phyloP scores from a whole-genome alignment of 2,888 invertebrate genomes.

The Ormyrus rosae region DNA sequence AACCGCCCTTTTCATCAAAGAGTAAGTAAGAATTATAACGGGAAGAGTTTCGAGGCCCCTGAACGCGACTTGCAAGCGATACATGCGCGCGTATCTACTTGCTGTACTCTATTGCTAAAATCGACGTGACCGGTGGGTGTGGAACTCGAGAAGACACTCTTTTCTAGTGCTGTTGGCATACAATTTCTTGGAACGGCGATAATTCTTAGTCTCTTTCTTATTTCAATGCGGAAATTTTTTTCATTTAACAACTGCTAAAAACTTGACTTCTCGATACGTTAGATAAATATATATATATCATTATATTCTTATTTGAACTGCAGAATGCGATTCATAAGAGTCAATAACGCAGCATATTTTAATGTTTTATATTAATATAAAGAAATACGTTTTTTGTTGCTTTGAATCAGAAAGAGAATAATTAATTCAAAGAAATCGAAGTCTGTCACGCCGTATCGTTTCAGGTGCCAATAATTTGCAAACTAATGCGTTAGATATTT shows the following conservation, averaged over 20 bases:
- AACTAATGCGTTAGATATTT: slow-evolving; percentile 40
- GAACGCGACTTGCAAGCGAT: slow-evolving; percentile 28
- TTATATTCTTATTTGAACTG: background rate
- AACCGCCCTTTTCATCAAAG: slow-evolving; percentile 18
- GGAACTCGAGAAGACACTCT: slow-evolving; percentile 23
- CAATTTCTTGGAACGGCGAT: slow-evolving; percentile 3
- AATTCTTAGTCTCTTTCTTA: slow-evolving; percentile 16
- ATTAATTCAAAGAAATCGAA: slow-evolving; percentile 8
- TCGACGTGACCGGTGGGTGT: slow-evolving; percentile 45
- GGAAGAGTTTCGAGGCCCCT: slow-evolving; percentile 20
- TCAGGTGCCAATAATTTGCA: slow-evolving; percentile 49
- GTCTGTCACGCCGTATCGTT: slow-evolving; percentile 46
- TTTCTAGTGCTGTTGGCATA: slow-evolving; percentile 24
- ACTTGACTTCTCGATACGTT: background rate
- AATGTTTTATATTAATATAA: background rate
- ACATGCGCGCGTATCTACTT: slow-evolving; percentile 11
- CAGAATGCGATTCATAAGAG: background rate
- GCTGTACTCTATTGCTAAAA: slow-evolving; percentile 1
- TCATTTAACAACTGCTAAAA: background rate
- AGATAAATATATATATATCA: background rate
- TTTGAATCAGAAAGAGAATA: slow-evolving; percentile 27
- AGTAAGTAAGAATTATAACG: background rate
- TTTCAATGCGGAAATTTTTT: slow-evolving; percentile 5
- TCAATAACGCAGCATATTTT: background rate
- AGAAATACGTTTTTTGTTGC: background rate